Base-by-base conservation (phyloP, 2,113 vertebrate species). In the Tapirus terrestris region DNA sequence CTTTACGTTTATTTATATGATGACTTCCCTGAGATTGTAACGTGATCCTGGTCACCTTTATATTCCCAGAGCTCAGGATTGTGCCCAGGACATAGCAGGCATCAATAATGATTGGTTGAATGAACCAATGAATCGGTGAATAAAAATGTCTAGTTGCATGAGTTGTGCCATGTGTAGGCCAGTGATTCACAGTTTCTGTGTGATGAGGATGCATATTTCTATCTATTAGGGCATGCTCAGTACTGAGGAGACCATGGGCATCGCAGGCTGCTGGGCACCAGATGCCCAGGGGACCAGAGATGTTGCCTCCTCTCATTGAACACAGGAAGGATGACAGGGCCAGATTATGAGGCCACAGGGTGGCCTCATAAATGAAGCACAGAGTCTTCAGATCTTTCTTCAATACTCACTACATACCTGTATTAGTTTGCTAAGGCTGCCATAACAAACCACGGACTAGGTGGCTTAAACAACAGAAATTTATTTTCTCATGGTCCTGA, bases 231-330 rank as follows among this genome's bases (percentile, higher is more conserved):
- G 20, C 4, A 1, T 53, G 16, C 10, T 58, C 27, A 33, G 80
- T 39, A 36, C 36, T 6, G 4, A 39, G 67, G n/a, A 58, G 21
- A 33, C 45, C 39, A 3, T 4, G 21, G 27, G 68, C 12, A 20
- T 61, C 43, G 53, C 2, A 23, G 39, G n/a, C 7, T 48, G n/a
- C 25, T 33, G 61, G 61, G 29, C 5, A 5, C 53, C 87, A 61
- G 80, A 56, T 23, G 27, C 13, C 20, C n/a, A 56, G 73, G 43
- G 79, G 53, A 48, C 31, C 51, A 36, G 51, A 79, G 20, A 63
- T 1, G 3, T 14, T 4, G 0, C 48, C 27, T 76, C 43, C 20
- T 31, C 33, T 9, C 0, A 0, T 1, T 7, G 11, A 17, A 56
- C 33, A 36, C 45, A 20, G 68, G 51, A 80, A 39, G 39, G 58